These are phyloP conservation scores for Poeciliopsis turrubarensis DNA, from an alignment of 2,113 vertebrate genomes.

Conservation along the genomic window DNA sequence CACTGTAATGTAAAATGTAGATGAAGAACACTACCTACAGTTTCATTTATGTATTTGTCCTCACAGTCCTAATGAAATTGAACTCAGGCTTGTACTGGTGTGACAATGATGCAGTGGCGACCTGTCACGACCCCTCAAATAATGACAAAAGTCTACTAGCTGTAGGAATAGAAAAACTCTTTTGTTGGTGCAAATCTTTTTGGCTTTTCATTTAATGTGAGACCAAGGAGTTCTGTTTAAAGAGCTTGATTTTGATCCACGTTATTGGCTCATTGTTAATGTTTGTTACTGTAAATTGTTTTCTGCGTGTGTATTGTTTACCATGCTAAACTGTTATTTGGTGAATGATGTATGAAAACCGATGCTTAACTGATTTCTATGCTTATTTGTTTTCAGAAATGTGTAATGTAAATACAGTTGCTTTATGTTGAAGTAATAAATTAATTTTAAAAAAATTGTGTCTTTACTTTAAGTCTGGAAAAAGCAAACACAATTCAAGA, in stretches of 20 bases:
- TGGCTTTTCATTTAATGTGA: conserved; percentile 57
- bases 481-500: neutral
- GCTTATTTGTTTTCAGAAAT: conserved; percentile 31
- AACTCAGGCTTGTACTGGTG: conserved; percentile 59
- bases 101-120: conserved; percentile 38
- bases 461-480: neutral
- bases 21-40: conserved; percentile 47
- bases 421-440: conserved; percentile 72
- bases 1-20: conserved; percentile 60
- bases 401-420: conserved; percentile 64
- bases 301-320: conserved; percentile 38
- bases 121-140: conserved; percentile 22
- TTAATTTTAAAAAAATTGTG: conserved; percentile 54
- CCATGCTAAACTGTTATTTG: conserved; percentile 38
- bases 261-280: conserved; percentile 57
- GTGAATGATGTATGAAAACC: conserved; percentile 53
- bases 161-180: conserved; percentile 45
- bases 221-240: conserved; percentile 91
- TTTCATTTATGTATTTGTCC: conserved; percentile 45
- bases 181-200: conserved; percentile 38
- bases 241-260: conserved; percentile 83
- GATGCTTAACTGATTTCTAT: conserved; percentile 43
- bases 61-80: conserved; percentile 25
- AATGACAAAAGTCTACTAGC: conserved; percentile 52
- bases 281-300: conserved; percentile 48